These are phyloP conservation scores for Chamaea fasciata DNA, from an alignment of 2,113 vertebrate species.

Conservation along the genomic window DNA sequence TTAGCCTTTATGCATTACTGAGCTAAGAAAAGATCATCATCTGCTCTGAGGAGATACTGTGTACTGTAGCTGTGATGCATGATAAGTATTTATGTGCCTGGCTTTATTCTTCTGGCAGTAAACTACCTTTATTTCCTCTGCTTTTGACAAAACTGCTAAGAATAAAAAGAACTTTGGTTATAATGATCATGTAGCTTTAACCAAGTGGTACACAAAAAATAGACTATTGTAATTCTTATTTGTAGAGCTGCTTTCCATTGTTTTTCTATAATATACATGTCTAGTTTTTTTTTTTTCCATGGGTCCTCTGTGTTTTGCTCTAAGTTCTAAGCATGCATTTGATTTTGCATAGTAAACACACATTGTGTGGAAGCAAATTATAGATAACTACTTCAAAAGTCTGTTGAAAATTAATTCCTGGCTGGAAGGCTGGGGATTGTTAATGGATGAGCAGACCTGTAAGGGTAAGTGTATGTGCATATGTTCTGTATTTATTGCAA, in stretches of 20 bases:
- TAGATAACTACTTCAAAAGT: constrained; percentile 15
- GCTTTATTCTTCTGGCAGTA: background rate
- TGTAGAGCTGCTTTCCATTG: background rate
- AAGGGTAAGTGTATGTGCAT: background rate
- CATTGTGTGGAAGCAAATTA: background rate
- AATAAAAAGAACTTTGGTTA: background rate
- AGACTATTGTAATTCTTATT: background rate
- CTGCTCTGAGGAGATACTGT: background rate
- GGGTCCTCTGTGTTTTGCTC: background rate
- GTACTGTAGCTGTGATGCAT: background rate
- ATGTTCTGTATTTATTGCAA: background rate
- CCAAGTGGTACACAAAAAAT: background rate
- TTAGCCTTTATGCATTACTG: background rate
- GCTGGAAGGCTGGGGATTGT: background rate
- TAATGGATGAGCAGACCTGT: background rate
- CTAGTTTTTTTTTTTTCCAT: background rate
- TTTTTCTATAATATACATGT: background rate
- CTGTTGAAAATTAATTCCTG: background rate
- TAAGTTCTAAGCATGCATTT: background rate
- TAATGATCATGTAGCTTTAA: background rate
- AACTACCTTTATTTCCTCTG: background rate
- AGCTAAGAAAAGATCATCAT: background rate
- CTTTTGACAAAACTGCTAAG: background rate
- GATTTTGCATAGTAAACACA: constrained; percentile 5
- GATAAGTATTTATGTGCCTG: background rate